Evolutionary conservation across 2,797 vertebrate genomes (phyloP).

Genomic region (Paratrypauchen microcephalus): DNA sequence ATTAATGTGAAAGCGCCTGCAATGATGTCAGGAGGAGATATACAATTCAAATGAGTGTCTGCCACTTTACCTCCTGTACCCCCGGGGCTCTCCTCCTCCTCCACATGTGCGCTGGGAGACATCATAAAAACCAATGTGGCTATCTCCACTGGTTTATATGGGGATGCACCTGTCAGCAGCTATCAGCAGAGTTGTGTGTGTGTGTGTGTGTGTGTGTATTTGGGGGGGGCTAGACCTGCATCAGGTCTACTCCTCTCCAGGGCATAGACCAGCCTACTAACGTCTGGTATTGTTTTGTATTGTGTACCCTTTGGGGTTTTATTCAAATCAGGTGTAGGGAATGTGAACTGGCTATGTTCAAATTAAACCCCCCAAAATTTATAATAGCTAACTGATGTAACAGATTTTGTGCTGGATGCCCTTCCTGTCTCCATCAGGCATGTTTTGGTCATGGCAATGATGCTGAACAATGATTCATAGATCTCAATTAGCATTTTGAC

Average conservation of each 20-base stretch:
- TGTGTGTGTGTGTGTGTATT: too few relatives aligned
- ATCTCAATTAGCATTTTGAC: too few relatives aligned
- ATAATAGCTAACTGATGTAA: neutral
- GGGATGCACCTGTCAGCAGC: conserved; percentile 65
- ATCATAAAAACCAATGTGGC: conserved; percentile 45
- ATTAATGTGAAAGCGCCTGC: conserved; percentile 29
- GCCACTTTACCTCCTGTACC: conserved; percentile 24
- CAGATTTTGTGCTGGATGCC: neutral
- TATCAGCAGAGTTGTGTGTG: conserved; percentile 54
- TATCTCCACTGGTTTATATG: conserved; percentile 18
- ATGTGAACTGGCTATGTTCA: neutral
- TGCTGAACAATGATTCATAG: too few relatives aligned
- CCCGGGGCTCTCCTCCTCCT: conserved; percentile 25
- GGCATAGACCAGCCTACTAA: conserved; percentile 35
- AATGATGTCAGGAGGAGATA: conserved; percentile 44
- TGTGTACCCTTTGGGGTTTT: neutral
- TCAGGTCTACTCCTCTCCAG: conserved; percentile 51
- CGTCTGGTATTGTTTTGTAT: neutral
- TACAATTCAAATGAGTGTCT: conserved; percentile 57
- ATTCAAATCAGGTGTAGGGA: neutral
- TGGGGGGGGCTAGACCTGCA: too few relatives aligned
- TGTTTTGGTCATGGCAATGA: too few relatives aligned
- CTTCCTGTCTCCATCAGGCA: neutral
- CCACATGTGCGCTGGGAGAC: conserved; percentile 24
- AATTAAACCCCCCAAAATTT: too few relatives aligned